Evolutionary conservation across 92 coral and sea anemone species (phyloP), one percentile per base, ranked within the genome.

Genomic region (Scolanthus callimorphus): DNA sequence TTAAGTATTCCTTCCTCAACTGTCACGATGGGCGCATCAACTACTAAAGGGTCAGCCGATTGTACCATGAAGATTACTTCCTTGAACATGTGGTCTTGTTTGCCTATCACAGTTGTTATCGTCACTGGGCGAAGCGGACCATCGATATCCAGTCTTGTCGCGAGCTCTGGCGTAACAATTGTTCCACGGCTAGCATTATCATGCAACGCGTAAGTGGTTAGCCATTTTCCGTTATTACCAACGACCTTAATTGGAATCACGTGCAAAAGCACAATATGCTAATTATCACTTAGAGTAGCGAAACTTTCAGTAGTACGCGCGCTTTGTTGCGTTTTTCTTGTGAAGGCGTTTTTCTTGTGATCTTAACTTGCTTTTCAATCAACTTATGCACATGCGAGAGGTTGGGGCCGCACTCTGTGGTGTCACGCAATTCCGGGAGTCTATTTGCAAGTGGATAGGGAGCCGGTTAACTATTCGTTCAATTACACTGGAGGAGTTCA

Each of bases 171-270:
- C 8, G 55, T 47, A 17, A 64, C 49, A 2, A 74, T 63, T n/a
- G 79, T 62, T 39, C 79, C 71, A 6, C 63, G 69, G 29, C 62
- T 50, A 9, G 55, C 79, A 43, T 74, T 74, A 25, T 74, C 73
- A 13, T 55, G 60, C 28, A 65, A 60, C 17, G 69, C 82, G 26
- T 76, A 67, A 0, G 82, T 76, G 13, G 82, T 66, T 22, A 67
- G 39, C 22, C 62, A 59, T 19, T 49, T 29, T 17, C 76, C 82
- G 13, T 38, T 29, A 9, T 47, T 67, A 2, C 69, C 23, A 0
- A 60, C 24, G 3, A 67, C 59, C 39, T 39, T 31, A 1, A 67
- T 64, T 57, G 83, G 83, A 12, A 76, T 76, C 3, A 76, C 69
- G 27, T 76, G 75, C 11, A 73, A 59, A 11, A 73, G 58, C 9